These are phyloP conservation scores for Xyrichtys novacula DNA, from an alignment of 2,797 vertebrate species.

Conservation along the genomic window DNA sequence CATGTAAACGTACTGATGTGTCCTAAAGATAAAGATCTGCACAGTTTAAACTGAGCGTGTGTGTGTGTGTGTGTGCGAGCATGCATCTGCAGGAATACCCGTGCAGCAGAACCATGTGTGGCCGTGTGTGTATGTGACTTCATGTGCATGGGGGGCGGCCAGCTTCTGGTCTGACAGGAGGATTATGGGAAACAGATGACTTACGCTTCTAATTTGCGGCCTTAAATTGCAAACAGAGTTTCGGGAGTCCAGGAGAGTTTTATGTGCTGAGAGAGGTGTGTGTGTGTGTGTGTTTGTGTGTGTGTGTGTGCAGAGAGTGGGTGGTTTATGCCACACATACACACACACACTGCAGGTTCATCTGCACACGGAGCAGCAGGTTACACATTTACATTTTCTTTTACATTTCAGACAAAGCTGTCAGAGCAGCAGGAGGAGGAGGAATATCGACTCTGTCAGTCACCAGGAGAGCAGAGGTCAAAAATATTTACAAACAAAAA, in stretches of 20 bases:
- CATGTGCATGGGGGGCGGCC: conserved; percentile 36
- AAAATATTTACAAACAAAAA: too few relatives aligned
- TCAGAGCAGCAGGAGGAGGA: conserved; percentile 15
- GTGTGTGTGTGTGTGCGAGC: conserved; percentile 1
- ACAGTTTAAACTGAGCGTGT: conserved; percentile 5
- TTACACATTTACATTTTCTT: conserved; percentile 74
- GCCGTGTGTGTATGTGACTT: conserved; percentile 11
- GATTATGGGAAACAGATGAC: conserved; percentile 99
- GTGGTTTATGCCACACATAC: conserved; percentile 7
- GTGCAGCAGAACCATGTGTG: conserved; percentile 11
- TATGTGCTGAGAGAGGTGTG: conserved; percentile 90
- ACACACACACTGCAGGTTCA: conserved; percentile 55
- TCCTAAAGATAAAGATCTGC: too few relatives aligned
- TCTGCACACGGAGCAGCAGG: conserved; percentile 92
- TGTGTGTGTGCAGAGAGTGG: conserved; percentile 35
- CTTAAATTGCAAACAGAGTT: conserved; percentile 99
- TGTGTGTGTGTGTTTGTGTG: conserved; percentile 65
- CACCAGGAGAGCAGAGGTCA: not conserved
- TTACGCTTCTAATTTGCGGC: conserved; percentile 99
- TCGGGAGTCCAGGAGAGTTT: conserved; percentile 94
- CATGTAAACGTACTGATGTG: too few relatives aligned
- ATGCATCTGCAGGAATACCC: conserved; percentile 21
- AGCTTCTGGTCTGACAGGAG: conserved; percentile 93
- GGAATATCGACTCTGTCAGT: conserved; percentile 9
- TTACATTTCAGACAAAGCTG: conserved; percentile 8